Conservation (phyloP, 1,140 invertebrate genomes). For the Piezodorus guildinii region DNA sequence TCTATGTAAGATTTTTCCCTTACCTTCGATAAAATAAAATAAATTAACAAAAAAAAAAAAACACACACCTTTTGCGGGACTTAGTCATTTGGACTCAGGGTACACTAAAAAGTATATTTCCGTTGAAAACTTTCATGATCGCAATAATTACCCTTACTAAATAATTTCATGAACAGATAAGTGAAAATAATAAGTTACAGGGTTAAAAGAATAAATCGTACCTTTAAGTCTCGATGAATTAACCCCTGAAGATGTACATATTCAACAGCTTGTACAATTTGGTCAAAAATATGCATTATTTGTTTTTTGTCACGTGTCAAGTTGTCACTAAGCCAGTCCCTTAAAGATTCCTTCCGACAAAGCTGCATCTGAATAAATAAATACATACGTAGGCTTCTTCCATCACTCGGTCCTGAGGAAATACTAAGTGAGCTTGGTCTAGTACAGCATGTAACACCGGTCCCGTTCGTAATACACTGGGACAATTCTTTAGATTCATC, state of each 20-base stretch:
- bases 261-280: slow-evolving; percentile 87
- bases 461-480: background rate
- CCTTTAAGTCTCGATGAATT: slow-evolving; percentile 91
- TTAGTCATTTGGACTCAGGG: too few species aligned
- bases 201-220: too few species aligned
- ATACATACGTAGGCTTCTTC: slow-evolving; percentile 26
- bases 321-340: slow-evolving; percentile 70
- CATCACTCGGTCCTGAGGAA: background rate
- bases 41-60: too few species aligned
- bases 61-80: too few species aligned
- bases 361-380: slow-evolving; percentile 97
- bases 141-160: too few species aligned
- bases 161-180: background rate
- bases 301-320: slow-evolving; percentile 37
- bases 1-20: too few species aligned
- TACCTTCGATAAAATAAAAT: too few species aligned
- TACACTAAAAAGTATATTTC: too few species aligned
- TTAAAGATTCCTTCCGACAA: slow-evolving; percentile 75
- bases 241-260: slow-evolving; percentile 85
- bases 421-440: background rate
- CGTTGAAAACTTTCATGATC: too few species aligned
- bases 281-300: slow-evolving; percentile 70
- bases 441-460: background rate
- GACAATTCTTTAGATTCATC: slow-evolving; percentile 11
- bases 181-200: too few species aligned